Evolutionary conservation across 2,888 invertebrate genomes (phyloP).

Genomic region (Dicyrtomina minuta): DNA sequence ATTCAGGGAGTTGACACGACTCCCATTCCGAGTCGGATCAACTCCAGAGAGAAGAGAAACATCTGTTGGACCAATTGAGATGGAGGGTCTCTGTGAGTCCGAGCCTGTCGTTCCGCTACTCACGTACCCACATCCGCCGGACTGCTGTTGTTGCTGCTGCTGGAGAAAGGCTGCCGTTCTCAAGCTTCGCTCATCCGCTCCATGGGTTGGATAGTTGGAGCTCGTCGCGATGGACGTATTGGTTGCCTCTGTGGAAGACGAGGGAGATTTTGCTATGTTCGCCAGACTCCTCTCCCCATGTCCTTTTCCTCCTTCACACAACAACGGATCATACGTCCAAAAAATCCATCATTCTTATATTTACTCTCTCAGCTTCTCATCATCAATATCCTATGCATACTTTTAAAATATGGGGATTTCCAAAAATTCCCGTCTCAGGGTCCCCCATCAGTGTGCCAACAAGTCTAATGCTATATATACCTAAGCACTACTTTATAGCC

Average conservation of each 20-base stretch:
- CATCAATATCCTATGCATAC: too few species aligned
- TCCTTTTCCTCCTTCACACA: neutral
- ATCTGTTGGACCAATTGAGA: slow-evolving; percentile 2
- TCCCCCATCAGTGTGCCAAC: too few species aligned
- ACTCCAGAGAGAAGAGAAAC: neutral
- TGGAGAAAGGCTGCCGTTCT: slow-evolving; percentile 1
- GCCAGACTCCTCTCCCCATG: slow-evolving; percentile 1
- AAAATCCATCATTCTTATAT: too few species aligned
- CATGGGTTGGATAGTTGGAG: slow-evolving; percentile 33
- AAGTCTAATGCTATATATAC: too few species aligned
- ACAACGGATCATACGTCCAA: neutral
- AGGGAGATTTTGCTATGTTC: slow-evolving; percentile 36
- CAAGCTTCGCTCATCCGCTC: slow-evolving; percentile 13
- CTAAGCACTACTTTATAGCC: too few species aligned
- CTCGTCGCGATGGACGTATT: slow-evolving; percentile 41
- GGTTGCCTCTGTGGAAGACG: slow-evolving; percentile 43
- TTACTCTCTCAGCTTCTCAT: too few species aligned
- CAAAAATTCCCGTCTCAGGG: too few species aligned
- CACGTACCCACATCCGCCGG: neutral
- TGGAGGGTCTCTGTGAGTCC: slow-evolving; percentile 20
- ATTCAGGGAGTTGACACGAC: neutral
- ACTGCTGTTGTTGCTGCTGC: neutral
- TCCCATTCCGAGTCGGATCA: neutral
- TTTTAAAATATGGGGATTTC: too few species aligned
- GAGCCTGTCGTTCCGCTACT: neutral